A percentile compares a stretch with the other conserved stretches of the same genome.
Conservation (phyloP, 2,797 vertebrate species). For the Pteropus rufus region DNA sequence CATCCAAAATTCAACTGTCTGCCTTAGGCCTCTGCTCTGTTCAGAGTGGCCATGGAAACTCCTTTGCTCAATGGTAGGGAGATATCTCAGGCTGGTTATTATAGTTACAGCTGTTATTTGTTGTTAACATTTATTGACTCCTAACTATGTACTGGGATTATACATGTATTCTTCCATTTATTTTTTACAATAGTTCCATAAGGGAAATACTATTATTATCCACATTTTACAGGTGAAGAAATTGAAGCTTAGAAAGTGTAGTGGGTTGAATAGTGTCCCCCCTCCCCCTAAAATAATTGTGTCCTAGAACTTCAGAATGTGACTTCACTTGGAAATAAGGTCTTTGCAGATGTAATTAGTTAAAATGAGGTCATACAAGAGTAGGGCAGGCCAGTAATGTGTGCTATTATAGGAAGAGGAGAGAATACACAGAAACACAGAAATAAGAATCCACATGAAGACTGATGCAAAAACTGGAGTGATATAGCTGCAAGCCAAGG, state of each 20-base stretch:
- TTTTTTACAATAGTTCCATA: background rate
- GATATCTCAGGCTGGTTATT: background rate
- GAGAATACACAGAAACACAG: background rate
- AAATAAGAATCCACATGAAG: background rate
- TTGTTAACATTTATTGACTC: background rate
- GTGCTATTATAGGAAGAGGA: background rate
- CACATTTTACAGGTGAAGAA: background rate
- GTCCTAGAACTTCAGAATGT: background rate
- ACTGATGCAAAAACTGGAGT: background rate
- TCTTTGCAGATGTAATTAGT: background rate
- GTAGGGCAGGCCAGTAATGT: background rate
- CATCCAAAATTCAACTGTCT: background rate
- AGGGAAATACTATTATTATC: background rate
- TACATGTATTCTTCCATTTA: background rate
- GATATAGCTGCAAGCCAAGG: background rate
- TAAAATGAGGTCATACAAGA: background rate
- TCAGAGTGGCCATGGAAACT: background rate
- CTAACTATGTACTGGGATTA: background rate
- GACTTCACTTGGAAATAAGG: background rate
- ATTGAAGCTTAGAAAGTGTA: background rate
- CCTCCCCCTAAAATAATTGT: background rate
- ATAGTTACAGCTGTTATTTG: background rate
- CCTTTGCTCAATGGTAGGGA: background rate
- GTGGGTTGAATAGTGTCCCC: background rate
- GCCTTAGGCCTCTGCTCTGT: background rate